Base-by-base conservation (phyloP, 2,888 invertebrate genomes). In the Lissonota sp. region DNA sequence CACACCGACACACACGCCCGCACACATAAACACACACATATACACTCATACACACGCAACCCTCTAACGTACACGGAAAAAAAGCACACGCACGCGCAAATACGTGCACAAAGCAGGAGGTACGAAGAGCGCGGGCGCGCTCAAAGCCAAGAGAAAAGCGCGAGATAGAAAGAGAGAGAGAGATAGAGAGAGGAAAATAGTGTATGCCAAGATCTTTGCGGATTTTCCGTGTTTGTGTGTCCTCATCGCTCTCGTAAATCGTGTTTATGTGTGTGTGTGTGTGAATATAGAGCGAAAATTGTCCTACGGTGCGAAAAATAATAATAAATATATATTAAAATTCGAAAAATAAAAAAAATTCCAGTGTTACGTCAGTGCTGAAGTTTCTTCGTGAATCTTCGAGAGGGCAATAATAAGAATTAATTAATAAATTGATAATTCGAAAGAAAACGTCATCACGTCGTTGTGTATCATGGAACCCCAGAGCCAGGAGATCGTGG, bases 401-500 rank as follows among this genome's bases (percentile, higher is more conserved):
- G 37, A 55, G 57, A 73, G 55, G 55, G 5, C 53, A 16, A 14
- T 5, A 57, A 64, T 14, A 44, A 62, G 6, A 40, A 60, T 40
- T 12, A 12, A 51, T 14, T 12, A 51, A 51, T 51, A 1, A 14
- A 51, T n/a, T n/a, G 8, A 14, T n/a, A 51, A 14, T 39, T 39
- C 5, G 40, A 60, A 40, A 4, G 26, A 60, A 60, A 49, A 51
- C 12, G 51, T 53, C 42, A n/a, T 12, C 63, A 70, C 72, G 51
- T 73, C 73, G 55, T 60, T 60, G 74, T 66, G 85, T 89, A 91
- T 88, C 89, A 96, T 96, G 96, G 96, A 96, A 94, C 94, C 95
- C 93, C 96, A 96, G 93, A 95, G 93, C 92, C 97, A 97, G 94
- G 97, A 97, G 93, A 95, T 95, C 93, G 95, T 94, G 89, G 94